Evolutionary conservation across 2,888 invertebrate species (phyloP), one percentile per base, ranked within the genome.

Genomic region (Schizotus pectinicornis): DNA sequence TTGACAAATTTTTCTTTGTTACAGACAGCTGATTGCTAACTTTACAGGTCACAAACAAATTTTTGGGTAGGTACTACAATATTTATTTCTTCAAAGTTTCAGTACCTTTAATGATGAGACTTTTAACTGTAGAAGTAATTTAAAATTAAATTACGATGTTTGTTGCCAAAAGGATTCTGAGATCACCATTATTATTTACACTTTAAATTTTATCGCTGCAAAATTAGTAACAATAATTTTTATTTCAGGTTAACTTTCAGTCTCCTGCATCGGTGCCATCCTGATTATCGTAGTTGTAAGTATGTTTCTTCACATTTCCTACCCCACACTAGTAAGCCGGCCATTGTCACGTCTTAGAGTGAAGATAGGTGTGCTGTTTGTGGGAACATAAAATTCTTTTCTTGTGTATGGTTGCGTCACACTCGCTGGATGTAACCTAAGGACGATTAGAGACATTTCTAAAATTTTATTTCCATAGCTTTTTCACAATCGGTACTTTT

Each of bases 321-420:
- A 76, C 76, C 76, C 76, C 76, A 74, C 70, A 67, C 69, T 64
- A 70, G 62, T 75, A 76, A 76, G 76, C 76, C 76, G 76, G 72
- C 76, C 70, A 52, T 69, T 70, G 68, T 68, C 64, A 57, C 59
- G 54, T 64, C 54, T 62, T 59, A 63, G 67, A 66, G 63, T 69
- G 67, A 63, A 65, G 67, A 36, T 30, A 35, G 72, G 75, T 74
- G 75, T 68, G 74, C 75, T 74, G 70, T 68, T 69, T 70, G 73
- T 75, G 76, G 76, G 76, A 70, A 76, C 72, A 76, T 64, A 50
- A 71, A 67, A 56, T 55, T 70, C 70, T 72, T 67, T 65, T 70
- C 68, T 63, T 67, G 75, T 75, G 76, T 76, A 76, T 73, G 75
- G 72, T 72, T 66, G 59, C 59, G 63, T 63, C 56, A 65, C 41